These are phyloP conservation scores for Urocynchramus pylzowi DNA, from an alignment of 2,113 vertebrate genomes.

Conservation along the genomic window DNA sequence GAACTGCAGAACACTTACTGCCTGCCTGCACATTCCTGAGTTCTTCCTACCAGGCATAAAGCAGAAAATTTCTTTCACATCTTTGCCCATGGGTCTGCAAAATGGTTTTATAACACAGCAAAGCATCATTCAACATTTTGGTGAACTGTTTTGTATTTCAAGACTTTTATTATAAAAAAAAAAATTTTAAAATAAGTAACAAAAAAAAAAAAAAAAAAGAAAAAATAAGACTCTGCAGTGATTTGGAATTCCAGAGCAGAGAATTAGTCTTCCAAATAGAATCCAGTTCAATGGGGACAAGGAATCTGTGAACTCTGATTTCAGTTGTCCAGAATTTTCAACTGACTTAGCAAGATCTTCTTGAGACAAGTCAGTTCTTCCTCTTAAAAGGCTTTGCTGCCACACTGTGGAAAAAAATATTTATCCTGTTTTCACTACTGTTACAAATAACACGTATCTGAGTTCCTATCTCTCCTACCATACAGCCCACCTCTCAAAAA, in stretches of 20 bases:
- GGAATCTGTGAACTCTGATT: neutral
- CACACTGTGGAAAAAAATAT: slow-evolving; percentile 70
- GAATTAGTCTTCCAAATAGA: neutral
- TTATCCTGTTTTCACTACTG: neutral
- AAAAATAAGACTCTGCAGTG: neutral
- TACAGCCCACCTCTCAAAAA: neutral
- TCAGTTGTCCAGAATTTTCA: neutral
- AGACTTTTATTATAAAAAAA: neutral
- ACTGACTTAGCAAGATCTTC: neutral
- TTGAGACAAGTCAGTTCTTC: neutral
- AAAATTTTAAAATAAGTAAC: neutral
- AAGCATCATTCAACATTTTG: neutral
- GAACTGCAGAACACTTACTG: neutral
- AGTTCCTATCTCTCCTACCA: neutral
- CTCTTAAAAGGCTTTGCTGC: slow-evolving; percentile 70
- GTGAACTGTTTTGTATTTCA: neutral
- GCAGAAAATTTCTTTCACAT: neutral
- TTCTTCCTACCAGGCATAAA: neutral
- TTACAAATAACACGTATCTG: neutral
- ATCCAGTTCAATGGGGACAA: neutral
- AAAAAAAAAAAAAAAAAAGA: neutral
- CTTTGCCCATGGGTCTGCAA: neutral
- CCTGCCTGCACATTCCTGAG: neutral
- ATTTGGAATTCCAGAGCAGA: neutral
- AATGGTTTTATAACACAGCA: neutral